These are phyloP conservation scores for Hapalemur alaotrensis DNA, from an alignment of 2,797 vertebrate species.

Conservation along the genomic window DNA sequence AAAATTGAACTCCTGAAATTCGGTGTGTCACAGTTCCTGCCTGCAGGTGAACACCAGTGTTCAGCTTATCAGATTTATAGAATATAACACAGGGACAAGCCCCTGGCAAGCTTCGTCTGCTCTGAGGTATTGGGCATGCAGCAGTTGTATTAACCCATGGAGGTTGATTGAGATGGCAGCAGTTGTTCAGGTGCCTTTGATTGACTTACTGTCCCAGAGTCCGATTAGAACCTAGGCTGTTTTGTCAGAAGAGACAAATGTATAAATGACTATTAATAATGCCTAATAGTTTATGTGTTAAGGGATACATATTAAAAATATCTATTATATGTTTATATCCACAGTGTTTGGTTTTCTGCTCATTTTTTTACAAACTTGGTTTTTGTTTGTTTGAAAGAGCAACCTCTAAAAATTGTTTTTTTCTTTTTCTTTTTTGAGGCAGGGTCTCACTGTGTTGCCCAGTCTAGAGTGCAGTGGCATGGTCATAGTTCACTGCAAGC, in stretches of 20 bases:
- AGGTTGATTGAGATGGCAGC: neutral
- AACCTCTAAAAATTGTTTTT: neutral
- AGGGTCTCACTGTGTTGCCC: neutral
- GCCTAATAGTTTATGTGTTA: neutral
- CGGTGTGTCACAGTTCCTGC: neutral
- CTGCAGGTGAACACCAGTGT: neutral
- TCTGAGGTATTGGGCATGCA: neutral
- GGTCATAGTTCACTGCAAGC: neutral
- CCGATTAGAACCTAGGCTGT: neutral
- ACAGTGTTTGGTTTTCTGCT: neutral
- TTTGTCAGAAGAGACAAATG: constrained; percentile 10
- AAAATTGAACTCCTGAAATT: neutral
- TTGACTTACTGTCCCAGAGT: neutral
- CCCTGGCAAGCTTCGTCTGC: neutral
- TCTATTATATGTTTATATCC: neutral
- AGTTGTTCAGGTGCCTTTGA: neutral
- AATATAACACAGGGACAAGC: too few relatives aligned
- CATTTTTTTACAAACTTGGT: neutral
- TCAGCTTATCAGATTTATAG: neutral
- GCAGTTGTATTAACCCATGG: neutral
- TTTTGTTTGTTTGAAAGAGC: constrained; percentile 33
- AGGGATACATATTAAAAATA: neutral
- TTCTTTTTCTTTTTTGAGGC: neutral
- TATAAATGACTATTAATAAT: neutral
- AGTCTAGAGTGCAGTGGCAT: neutral